Conservation (phyloP, 2,888 invertebrate species). For the Philopedon plagiatum region DNA sequence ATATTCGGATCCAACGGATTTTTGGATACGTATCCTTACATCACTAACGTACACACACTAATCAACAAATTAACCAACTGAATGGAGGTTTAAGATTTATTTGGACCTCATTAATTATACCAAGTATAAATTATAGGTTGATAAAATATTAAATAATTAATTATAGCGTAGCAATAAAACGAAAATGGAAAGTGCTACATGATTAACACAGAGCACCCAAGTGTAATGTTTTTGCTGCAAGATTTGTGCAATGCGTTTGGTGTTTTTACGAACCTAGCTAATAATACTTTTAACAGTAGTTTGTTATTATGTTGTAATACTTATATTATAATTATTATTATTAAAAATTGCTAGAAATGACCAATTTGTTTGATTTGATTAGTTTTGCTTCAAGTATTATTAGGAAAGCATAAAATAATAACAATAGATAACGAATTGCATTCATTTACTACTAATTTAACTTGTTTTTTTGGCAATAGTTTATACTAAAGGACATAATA, state of each 20-base stretch:
- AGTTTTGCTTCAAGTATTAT: not conserved
- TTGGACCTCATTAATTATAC: not conserved
- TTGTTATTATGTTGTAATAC: slow-evolving; percentile 20
- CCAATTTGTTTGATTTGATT: slow-evolving; percentile 6
- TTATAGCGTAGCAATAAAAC: slow-evolving; percentile 8
- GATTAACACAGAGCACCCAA: slow-evolving; percentile 20
- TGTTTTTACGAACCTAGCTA: not conserved
- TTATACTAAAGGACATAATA: not conserved
- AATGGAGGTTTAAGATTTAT: not conserved
- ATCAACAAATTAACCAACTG: not conserved
- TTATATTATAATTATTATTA: slow-evolving; percentile 8
- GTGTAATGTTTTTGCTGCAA: slow-evolving; percentile 25
- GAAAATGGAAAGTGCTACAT: slow-evolving; percentile 30
- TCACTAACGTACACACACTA: too few species aligned
- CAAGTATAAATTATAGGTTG: not conserved
- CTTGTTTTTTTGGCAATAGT: not conserved
- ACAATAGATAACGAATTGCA: slow-evolving; percentile 9
- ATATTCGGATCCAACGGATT: too few species aligned
- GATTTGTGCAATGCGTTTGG: slow-evolving; percentile 6
- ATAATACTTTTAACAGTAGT: not conserved
- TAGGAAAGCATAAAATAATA: slow-evolving; percentile 5
- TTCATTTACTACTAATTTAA: not conserved
- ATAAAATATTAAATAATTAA: slow-evolving; percentile 26
- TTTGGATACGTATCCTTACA: too few species aligned
- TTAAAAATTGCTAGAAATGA: not conserved